These are phyloP conservation scores for zebrafish (Danio rerio) DNA, from an alignment of 2,113 vertebrate species.

Conservation along the genomic window DNA sequence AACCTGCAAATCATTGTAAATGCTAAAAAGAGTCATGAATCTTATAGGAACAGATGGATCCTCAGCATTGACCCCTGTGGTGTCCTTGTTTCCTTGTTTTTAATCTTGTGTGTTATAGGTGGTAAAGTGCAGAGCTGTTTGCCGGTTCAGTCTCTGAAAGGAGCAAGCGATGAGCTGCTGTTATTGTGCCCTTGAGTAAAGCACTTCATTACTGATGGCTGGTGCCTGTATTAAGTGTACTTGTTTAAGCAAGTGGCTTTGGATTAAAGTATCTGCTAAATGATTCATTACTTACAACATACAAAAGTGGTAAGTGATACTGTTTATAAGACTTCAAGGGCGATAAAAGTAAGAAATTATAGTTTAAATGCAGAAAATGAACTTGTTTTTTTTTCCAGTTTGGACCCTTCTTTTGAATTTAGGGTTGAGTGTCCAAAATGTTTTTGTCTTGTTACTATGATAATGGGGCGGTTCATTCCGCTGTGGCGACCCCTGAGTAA, in stretches of 20 bases:
- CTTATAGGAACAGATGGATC: not conserved
- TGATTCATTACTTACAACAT: not conserved
- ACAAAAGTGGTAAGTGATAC: not conserved
- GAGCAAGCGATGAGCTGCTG: not conserved
- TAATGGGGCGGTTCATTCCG: too few relatives aligned
- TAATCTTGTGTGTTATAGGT: not conserved
- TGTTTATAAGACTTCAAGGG: not conserved
- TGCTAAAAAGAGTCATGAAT: slow-evolving; percentile 3
- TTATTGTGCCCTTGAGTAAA: slow-evolving; percentile 2
- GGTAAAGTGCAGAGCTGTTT: not conserved
- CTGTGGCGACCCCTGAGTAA: too few relatives aligned
- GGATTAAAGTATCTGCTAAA: slow-evolving; percentile 2
- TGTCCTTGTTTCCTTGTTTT: not conserved
- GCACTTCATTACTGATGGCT: not conserved
- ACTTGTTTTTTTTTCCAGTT: too few relatives aligned
- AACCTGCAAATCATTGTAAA: not conserved
- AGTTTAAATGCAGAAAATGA: not conserved
- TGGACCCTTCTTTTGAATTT: too few relatives aligned
- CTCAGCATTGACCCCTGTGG: not conserved
- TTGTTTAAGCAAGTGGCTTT: not conserved
- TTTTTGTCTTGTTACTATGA: too few relatives aligned
- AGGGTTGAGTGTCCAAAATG: too few relatives aligned
- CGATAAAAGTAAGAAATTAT: not conserved
- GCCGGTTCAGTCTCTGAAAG: not conserved
- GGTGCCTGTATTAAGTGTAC: not conserved